A percentile compares a stretch with the other conserved stretches of the same genome.
Conservation (phyloP, 2,113 vertebrate genomes). For the Myrmophylax atrothorax region DNA sequence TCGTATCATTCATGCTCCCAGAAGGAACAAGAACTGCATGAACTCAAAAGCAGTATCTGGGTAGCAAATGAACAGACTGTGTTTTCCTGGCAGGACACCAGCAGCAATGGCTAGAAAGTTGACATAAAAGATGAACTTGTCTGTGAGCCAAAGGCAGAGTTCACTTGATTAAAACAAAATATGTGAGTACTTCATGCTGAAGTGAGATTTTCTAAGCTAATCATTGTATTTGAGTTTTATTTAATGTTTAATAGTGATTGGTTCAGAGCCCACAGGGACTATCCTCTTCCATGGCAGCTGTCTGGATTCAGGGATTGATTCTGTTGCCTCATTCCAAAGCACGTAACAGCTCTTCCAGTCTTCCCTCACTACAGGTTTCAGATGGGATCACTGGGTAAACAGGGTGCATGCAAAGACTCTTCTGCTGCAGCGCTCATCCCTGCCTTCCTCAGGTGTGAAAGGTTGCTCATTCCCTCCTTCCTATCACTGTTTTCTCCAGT, state of each 20-base stretch:
- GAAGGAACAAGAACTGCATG: neutral
- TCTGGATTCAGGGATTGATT: neutral
- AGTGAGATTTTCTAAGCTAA: neutral
- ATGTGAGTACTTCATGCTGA: neutral
- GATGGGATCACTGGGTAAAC: neutral
- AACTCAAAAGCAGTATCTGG: neutral
- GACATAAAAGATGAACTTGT: neutral
- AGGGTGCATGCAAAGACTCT: neutral
- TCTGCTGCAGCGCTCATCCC: neutral
- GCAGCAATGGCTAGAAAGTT: neutral
- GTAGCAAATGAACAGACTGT: neutral
- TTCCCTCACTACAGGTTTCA: neutral
- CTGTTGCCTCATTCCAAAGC: neutral
- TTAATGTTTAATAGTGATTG: neutral
- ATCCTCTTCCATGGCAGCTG: neutral
- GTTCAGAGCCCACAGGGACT: neutral
- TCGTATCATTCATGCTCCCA: neutral
- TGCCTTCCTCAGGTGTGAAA: neutral
- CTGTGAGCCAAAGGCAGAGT: neutral
- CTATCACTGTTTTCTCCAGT: neutral
- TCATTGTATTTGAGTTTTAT: neutral
- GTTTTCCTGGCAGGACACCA: neutral
- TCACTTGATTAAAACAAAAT: neutral
- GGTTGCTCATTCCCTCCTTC: neutral
- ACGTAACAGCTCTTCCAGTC: neutral